A percentile compares a stretch with the other conserved stretches of the same genome.
These are phyloP conservation scores for Drosophila acutilabella DNA, from an alignment of 2,888 invertebrate species.

Conservation along the genomic window DNA sequence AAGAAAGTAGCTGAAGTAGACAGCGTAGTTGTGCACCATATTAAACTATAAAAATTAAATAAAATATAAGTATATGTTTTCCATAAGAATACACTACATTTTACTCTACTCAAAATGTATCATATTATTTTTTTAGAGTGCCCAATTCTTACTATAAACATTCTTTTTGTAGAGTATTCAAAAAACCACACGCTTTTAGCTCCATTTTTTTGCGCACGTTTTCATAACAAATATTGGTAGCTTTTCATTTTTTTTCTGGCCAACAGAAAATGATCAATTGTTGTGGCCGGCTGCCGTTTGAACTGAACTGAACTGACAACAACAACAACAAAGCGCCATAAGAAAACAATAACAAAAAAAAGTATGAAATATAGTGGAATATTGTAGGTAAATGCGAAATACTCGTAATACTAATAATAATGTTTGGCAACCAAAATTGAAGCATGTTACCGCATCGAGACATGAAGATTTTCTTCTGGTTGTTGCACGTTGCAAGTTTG, in stretches of 20 bases:
- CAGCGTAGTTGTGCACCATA: background rate
- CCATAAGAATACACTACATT: background rate
- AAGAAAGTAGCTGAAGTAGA: no score
- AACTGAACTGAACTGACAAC: slow-evolving; percentile 5
- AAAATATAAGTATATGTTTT: background rate
- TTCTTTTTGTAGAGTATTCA: slow-evolving; percentile 40
- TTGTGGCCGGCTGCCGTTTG: slow-evolving; percentile 31
- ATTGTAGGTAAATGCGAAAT: slow-evolving; percentile 67
- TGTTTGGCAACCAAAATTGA: slow-evolving; percentile 71
- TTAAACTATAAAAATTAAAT: background rate
- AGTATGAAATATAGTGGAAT: slow-evolving; percentile 47
- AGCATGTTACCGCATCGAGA: slow-evolving; percentile 75
- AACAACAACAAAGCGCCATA: background rate
- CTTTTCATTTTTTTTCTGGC: slow-evolving; percentile 33
- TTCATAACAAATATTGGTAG: slow-evolving; percentile 40
- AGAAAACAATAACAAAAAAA: slow-evolving; percentile 5
- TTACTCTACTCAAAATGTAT: no score
- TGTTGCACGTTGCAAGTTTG: slow-evolving; percentile 64
- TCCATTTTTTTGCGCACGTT: slow-evolving; percentile 23
- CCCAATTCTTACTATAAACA: no score
- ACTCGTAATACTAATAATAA: slow-evolving; percentile 64
- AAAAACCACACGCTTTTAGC: background rate
- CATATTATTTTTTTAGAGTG: no score
- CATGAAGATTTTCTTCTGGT: slow-evolving; percentile 49
- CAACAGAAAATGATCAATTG: slow-evolving; percentile 65